These are phyloP conservation scores for Lepisosteus oculatus DNA, from an alignment of 2,113 vertebrate genomes.

Conservation along the genomic window DNA sequence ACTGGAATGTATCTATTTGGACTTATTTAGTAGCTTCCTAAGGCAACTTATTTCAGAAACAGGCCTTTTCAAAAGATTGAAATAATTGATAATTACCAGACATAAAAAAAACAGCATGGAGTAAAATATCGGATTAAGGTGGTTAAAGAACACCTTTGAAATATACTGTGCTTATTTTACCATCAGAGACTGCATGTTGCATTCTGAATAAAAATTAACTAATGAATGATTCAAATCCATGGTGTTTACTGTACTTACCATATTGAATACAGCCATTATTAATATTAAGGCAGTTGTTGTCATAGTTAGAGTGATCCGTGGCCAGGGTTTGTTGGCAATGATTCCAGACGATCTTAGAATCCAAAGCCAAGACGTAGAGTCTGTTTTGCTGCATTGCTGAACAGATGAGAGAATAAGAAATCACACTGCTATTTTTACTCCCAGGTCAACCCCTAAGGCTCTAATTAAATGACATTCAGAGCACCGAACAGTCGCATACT, in stretches of 20 bases:
- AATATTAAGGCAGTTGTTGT: constrained; percentile 86
- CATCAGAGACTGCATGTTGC: background rate
- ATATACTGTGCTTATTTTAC: too few relatives aligned
- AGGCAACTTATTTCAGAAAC: too few relatives aligned
- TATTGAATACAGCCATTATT: constrained; percentile 94
- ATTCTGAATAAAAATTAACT: background rate
- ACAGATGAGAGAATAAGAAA: constrained; percentile 24
- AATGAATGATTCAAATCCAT: background rate
- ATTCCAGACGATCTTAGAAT: constrained; percentile 87
- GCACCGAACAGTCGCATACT: background rate
- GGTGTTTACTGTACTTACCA: constrained; percentile 67
- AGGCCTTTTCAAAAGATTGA: too few relatives aligned
- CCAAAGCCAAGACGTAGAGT: constrained; percentile 81
- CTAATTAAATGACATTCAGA: constrained; percentile 3
- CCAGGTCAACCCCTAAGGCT: background rate
- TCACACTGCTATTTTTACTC: constrained; percentile 7
- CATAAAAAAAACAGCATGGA: too few relatives aligned
- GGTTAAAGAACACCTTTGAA: too few relatives aligned
- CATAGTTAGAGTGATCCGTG: constrained; percentile 85
- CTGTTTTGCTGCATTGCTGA: constrained; percentile 89
- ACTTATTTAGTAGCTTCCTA: too few relatives aligned
- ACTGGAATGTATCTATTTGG: too few relatives aligned
- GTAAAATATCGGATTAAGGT: too few relatives aligned
- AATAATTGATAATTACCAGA: too few relatives aligned
- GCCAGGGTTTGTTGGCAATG: constrained; percentile 90